These are phyloP conservation scores for Herpailurus yagouaroundi DNA, from an alignment of 2,113 vertebrate genomes.

Conservation along the genomic window DNA sequence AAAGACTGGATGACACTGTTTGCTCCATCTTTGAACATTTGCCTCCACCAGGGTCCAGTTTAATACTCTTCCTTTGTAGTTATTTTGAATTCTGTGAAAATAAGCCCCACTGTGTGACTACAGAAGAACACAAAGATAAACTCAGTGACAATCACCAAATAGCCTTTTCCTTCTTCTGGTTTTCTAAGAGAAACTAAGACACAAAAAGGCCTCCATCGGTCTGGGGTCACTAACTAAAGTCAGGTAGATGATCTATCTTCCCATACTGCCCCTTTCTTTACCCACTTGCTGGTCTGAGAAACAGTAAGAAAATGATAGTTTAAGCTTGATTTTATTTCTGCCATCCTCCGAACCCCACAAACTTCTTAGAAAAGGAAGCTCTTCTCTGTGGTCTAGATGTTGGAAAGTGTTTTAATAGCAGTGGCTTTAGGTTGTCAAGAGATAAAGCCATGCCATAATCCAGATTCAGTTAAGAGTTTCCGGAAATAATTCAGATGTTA, in stretches of 20 bases:
- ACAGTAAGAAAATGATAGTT: conserved; percentile 48
- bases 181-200: conserved; percentile 42
- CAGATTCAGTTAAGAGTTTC: conserved; percentile 36
- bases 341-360: background rate
- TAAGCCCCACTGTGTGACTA: background rate
- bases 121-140: background rate
- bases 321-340: conserved; percentile 52
- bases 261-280: background rate
- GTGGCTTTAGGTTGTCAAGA: background rate
- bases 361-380: conserved; percentile 46
- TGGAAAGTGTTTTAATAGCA: background rate
- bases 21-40: background rate
- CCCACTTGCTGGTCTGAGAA: background rate
- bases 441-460: background rate
- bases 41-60: background rate
- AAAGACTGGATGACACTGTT: background rate
- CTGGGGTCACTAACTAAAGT: background rate
- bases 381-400: background rate
- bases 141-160: background rate
- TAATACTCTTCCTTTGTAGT: conserved; percentile 7
- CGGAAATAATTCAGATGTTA: conserved; percentile 2
- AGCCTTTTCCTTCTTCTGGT: background rate
- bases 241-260: background rate
- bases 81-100: conserved; percentile 46
- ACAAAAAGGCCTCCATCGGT: background rate